Conservation (phyloP, 35 echinoderm and acorn worm species). For the Ophiothrix spiculata region DNA sequence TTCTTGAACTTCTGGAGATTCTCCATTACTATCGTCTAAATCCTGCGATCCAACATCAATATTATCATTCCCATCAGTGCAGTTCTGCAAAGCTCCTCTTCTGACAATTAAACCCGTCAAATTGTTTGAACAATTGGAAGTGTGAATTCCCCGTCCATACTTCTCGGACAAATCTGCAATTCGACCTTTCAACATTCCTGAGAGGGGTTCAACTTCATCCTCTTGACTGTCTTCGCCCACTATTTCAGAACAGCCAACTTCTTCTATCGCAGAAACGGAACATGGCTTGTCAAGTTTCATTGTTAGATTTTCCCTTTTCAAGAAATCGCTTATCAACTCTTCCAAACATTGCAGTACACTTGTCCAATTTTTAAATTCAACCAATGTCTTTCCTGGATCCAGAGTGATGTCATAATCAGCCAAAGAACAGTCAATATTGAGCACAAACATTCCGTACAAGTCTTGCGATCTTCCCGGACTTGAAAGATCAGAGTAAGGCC, state of each 20-base stretch:
- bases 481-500: background rate
- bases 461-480: conserved; percentile 51
- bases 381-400: conserved; percentile 71
- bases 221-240: conserved; percentile 13
- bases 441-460: conserved; percentile 67
- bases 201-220: background rate
- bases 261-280: background rate
- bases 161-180: conserved; percentile 33
- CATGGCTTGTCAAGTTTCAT: conserved; percentile 24
- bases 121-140: conserved; percentile 52
- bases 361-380: conserved; percentile 93
- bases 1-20: no score
- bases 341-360: conserved; percentile 57
- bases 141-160: conserved; percentile 63
- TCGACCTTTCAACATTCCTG: background rate
- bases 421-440: conserved; percentile 69
- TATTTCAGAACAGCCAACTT: background rate
- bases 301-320: conserved; percentile 58
- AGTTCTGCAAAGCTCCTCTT: conserved; percentile 26
- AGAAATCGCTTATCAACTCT: conserved; percentile 52
- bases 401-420: conserved; percentile 80
- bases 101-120: conserved; percentile 60
- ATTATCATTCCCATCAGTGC: background rate
- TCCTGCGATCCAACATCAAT: background rate
- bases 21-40: no score